These are phyloP conservation scores for Lottia gigantea DNA, from an alignment of 2,888 invertebrate genomes.

Conservation along the genomic window DNA sequence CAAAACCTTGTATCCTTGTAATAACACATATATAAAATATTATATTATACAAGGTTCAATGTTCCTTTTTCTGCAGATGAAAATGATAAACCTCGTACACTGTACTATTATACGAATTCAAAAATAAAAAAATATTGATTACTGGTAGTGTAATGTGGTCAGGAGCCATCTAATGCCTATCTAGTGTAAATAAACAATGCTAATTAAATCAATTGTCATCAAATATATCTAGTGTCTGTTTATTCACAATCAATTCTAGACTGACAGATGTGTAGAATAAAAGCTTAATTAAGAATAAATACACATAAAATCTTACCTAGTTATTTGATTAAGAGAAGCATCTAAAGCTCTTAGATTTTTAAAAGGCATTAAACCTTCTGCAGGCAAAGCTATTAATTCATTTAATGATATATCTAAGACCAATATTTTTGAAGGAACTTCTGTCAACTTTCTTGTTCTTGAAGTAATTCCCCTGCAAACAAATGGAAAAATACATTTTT, in stretches of 20 bases:
- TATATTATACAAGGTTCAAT: too few species aligned
- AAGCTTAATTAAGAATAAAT: neutral
- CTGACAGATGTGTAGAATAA: neutral
- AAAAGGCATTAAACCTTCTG: constrained; percentile 48
- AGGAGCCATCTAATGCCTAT: too few species aligned
- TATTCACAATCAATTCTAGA: neutral
- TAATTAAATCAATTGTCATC: neutral
- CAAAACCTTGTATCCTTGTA: too few species aligned
- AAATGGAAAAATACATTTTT: neutral
- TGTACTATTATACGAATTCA: too few species aligned
- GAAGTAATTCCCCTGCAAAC: constrained; percentile 33
- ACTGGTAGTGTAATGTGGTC: too few species aligned
- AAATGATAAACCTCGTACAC: too few species aligned
- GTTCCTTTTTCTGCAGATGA: too few species aligned
- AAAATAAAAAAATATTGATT: too few species aligned
- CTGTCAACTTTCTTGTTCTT: constrained; percentile 37
- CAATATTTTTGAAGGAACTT: constrained; percentile 48
- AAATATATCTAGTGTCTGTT: neutral
- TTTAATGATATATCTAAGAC: constrained; percentile 57
- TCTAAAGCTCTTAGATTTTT: constrained; percentile 49
- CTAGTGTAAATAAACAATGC: neutral
- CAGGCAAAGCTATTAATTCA: constrained; percentile 50
- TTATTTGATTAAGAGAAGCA: constrained; percentile 58
- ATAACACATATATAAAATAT: too few species aligned
- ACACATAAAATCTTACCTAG: constrained; percentile 39